Evolutionary conservation across 2,797 vertebrate species (phyloP).

Genomic region (Huso huso): DNA sequence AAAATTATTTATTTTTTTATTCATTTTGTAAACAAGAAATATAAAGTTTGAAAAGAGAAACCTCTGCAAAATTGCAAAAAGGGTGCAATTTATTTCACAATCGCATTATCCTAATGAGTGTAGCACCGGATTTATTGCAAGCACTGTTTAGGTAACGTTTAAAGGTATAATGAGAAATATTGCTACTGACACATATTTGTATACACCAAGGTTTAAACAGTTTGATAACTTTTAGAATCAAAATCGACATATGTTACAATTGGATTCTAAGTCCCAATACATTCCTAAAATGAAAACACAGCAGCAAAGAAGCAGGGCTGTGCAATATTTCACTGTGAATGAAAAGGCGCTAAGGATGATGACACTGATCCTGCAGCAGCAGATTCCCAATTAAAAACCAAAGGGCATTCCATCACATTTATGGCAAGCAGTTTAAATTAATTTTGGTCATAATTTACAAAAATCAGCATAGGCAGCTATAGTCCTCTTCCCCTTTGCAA

Average conservation of each 20-base stretch:
- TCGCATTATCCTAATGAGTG: background rate
- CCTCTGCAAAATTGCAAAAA: constrained; percentile 65
- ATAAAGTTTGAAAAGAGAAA: constrained; percentile 67
- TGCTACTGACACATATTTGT: background rate
- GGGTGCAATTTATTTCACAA: constrained; percentile 16
- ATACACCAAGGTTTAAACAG: background rate
- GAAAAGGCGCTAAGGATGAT: no score
- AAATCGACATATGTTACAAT: background rate
- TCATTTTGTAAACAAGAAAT: constrained; percentile 63
- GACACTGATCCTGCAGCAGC: no score
- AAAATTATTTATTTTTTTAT: constrained; percentile 43
- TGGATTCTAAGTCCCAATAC: background rate
- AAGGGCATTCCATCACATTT: no score
- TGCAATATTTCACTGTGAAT: no score
- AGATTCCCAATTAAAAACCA: no score
- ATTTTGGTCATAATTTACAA: background rate
- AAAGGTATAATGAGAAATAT: background rate
- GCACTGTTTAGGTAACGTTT: constrained; percentile 11
- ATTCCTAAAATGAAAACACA: background rate
- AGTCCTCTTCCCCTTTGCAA: background rate
- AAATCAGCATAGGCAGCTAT: background rate
- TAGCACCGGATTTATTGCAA: background rate
- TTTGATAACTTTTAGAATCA: background rate
- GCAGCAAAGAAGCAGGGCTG: background rate
- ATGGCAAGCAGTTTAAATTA: background rate